Percentiles rank a stretch among this genome's conserved stretches.
Conservation (phyloP, 2,888 invertebrate species). For the Embidobia sp. region DNA sequence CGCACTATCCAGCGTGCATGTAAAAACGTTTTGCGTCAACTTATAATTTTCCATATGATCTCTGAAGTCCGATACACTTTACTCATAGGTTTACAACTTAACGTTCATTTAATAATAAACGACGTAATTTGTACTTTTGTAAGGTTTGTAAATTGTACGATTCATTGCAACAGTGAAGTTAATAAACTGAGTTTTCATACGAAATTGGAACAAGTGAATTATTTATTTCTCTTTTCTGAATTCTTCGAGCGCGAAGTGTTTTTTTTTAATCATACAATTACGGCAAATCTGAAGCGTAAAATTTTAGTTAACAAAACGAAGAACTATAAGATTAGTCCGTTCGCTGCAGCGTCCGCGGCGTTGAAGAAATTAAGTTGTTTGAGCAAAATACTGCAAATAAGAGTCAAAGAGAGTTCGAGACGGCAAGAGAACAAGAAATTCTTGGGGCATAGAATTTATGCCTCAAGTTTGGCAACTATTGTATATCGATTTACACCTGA, state of each 20-base stretch:
- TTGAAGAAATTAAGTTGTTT: slow-evolving; percentile 36
- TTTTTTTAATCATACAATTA: slow-evolving; percentile 10
- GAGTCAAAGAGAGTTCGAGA: slow-evolving; percentile 26
- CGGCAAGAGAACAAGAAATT: slow-evolving; percentile 23
- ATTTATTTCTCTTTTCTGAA: neutral
- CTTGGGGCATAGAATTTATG: slow-evolving; percentile 58
- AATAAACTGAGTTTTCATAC: slow-evolving; percentile 13
- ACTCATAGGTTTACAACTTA: neutral
- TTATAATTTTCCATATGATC: slow-evolving; percentile 43
- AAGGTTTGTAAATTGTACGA: slow-evolving; percentile 16
- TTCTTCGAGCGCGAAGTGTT: neutral
- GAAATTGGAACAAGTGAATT: neutral
- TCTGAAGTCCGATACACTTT: slow-evolving; percentile 10
- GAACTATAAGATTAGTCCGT: slow-evolving; percentile 52
- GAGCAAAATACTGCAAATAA: slow-evolving; percentile 36
- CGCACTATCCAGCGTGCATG: neutral
- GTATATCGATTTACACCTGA: slow-evolving; percentile 59
- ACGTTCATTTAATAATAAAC: neutral
- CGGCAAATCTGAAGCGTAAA: neutral
- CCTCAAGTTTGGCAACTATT: slow-evolving; percentile 60
- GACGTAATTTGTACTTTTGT: neutral
- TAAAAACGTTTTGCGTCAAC: slow-evolving; percentile 5
- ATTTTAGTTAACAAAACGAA: slow-evolving; percentile 26
- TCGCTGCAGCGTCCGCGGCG: slow-evolving; percentile 14
- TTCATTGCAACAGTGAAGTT: no score